Conservation (phyloP, 2,888 invertebrate species). For the Flexamia atlantica region DNA sequence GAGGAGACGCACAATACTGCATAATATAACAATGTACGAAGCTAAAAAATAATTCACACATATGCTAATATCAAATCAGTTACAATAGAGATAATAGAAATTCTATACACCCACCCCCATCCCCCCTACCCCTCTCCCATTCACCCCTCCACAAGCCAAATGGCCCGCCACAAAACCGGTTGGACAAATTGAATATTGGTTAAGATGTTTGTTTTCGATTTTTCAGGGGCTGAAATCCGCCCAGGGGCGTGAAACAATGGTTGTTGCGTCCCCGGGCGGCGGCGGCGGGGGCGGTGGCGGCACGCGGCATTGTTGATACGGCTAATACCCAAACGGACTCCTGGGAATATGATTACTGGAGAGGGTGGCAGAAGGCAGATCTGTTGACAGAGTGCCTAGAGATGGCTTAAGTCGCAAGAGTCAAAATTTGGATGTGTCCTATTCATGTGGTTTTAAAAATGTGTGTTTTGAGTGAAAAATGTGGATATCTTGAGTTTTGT, state of each 20-base stretch:
- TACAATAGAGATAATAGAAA: too few species aligned
- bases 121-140: neutral
- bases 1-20: too few species aligned
- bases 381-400: neutral
- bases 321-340: neutral
- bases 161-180: neutral
- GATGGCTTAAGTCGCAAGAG: too few species aligned
- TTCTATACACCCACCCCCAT: too few species aligned
- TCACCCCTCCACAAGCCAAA: neutral
- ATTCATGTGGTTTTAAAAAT: too few species aligned
- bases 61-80: too few species aligned
- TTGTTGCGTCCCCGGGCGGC: constrained; percentile 24
- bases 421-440: too few species aligned
- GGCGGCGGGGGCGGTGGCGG: neutral
- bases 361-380: too few species aligned
- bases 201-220: constrained; percentile 50
- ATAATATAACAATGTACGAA: too few species aligned
- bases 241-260: constrained; percentile 5
- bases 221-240: constrained; percentile 44
- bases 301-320: neutral
- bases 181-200: constrained; percentile 56
- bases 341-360: neutral
- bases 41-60: too few species aligned
- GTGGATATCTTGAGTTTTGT: too few species aligned
- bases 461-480: too few species aligned